A percentile compares a stretch with the other conserved stretches of the same genome.
phyloP scores from a whole-genome alignment of 2,888 invertebrate genomes.

The Hirudinaria manillensis region DNA sequence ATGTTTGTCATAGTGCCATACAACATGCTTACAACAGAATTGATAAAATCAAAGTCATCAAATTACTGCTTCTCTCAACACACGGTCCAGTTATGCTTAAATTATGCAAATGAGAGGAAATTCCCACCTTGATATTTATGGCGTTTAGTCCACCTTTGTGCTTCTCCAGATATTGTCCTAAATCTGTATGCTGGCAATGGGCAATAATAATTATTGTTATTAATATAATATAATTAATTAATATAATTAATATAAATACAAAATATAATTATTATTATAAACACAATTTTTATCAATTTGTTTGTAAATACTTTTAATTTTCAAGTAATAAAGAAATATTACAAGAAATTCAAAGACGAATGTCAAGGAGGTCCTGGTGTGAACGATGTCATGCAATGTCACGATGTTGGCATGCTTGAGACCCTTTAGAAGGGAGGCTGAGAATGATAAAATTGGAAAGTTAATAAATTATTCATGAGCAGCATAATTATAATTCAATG shows the following conservation, averaged over 20 bases:
- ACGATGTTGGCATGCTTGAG: conserved; percentile 98
- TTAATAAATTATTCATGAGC: not conserved
- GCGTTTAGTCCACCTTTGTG: conserved; percentile 88
- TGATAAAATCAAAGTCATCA: not conserved
- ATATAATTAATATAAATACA: too few relatives aligned
- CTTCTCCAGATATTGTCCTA: conserved; percentile 95
- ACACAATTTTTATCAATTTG: not conserved
- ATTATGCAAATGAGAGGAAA: too few relatives aligned
- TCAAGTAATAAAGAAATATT: conserved; percentile 44
- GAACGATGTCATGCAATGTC: conserved; percentile 92
- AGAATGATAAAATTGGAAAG: not conserved
- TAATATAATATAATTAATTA: too few relatives aligned
- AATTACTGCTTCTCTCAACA: too few relatives aligned
- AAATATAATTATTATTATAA: too few relatives aligned
- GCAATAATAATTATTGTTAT: not conserved
- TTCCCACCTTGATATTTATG: conserved; percentile 67
- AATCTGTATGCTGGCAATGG: conserved; percentile 76
- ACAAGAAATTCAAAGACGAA: conserved; percentile 99
- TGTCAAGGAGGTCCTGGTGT: conserved; percentile 92
- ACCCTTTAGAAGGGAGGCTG: conserved; percentile 86
- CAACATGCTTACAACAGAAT: not conserved
- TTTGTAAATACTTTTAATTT: not conserved
- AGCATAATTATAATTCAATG: too few relatives aligned
- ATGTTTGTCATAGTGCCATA: not conserved
- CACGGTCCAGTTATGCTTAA: too few relatives aligned